Base-by-base conservation (phyloP, 2,113 vertebrate species). In the Copsychus sechellarum region DNA sequence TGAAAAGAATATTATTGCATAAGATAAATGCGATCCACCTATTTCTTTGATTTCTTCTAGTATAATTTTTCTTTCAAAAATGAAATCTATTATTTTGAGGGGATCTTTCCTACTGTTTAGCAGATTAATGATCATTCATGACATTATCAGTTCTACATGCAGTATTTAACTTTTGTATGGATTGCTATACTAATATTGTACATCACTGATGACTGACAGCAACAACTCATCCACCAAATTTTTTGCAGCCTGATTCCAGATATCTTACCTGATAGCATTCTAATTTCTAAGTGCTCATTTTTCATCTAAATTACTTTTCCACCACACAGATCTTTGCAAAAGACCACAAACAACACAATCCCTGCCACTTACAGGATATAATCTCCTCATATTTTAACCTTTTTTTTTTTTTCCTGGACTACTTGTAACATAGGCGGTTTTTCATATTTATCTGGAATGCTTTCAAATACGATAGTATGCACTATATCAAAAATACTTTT, bases 281-380 rank as follows among this genome's bases (percentile, higher is more conserved):
- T 76, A 40, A 90, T 91, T 87, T 94, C 65, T 70, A 89, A 57
- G 28, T 62, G 71, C 36, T 93, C 64, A 29, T 86, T 93, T 93
- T 86, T 83, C 17, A 69, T 40, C 29, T 71, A 7, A 90, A 80
- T 11, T 64, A 69, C 26, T 67, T 92, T 82, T 66, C 12, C 5
- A 5, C 20, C 31, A 8, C 51, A 74, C 10, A 5, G 5, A 45
- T 61, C 15, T 95, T 90, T 88, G 7, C 9, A 74, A 91, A 91
- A 54, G 14, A 71, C 67, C 45, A 12, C 9, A 6, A 79, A 23
- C 26, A 93, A 6, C 18, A 48, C 31, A n/a, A 29, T 72, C 38
- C 6, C 66, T 74, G 15, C 20, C 40, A 66, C 45, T 66, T 74
- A 33, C 20, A 25, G 13, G 34, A 15, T 40, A 66, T 24, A 5